Evolutionary conservation across 2,113 vertebrate genomes (phyloP), one percentile per base, ranked within the genome.

Genomic region (Zosterops japonicus): DNA sequence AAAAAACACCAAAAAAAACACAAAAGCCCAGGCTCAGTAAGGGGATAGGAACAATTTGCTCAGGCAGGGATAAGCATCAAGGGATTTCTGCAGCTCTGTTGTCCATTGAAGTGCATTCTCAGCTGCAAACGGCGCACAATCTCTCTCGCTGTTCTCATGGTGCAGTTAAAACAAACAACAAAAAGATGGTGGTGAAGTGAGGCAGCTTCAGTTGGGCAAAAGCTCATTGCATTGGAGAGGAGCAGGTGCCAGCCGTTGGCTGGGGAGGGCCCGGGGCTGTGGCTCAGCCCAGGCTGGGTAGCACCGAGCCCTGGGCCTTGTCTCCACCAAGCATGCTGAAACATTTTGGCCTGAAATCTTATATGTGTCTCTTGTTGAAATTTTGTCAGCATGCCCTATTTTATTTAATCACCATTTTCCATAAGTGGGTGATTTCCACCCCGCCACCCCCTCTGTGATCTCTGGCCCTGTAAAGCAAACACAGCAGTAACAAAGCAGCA

Each of bases 21-120:
- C 60, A 70, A 85, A 94, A 93, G 63, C 91, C 53, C 87, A 94
- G 70, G 83, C 91, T 94, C 88, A 76, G 60, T 86, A 42, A 42
- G 33, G 60, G 52, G 61, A 17, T 1, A 85, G 85, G 87, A 95
- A 57, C 35, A 59, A 94, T 70, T 67, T 83, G 94, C 90, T 97
- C 77, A 68, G 88, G 63, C 13, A 12, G 56, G 83, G 53, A 49
- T 65, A 69, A 61, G 50, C 89, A 79, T 90, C 69, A 44, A 60
- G 59, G 86, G 88, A 79, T 89, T 94, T 79, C 95, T 92, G 82
- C 94, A 91, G 46, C 91, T 93, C 93, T 94, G 79, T 92, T 96
- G 96, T 96, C 95, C 93, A 57, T 63, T 92, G 74, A 97, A 96
- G 91, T 97, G 96, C 95, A 96, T 96, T 97, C 95, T 96, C 71